Percentiles rank a stretch among this genome's conserved stretches.
Conservation (phyloP, 2,113 vertebrate genomes). For the Halcyon senegalensis region DNA sequence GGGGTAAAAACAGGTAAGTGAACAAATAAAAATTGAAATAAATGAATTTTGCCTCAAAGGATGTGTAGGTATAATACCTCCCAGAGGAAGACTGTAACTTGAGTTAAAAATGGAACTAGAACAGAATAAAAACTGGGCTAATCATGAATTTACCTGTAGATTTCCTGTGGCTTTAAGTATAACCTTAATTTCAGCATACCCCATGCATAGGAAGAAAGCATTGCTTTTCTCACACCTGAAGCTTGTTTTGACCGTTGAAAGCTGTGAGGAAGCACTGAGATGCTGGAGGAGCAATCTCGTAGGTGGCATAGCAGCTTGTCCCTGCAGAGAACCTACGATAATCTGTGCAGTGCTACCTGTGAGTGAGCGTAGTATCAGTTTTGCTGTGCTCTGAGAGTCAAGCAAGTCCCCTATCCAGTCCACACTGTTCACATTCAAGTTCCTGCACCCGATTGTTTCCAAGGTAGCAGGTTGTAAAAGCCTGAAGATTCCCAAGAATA, state of each 20-base stretch:
- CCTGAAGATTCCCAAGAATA: not conserved
- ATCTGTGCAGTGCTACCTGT: not conserved
- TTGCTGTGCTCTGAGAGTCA: not conserved
- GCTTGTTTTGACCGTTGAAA: not conserved
- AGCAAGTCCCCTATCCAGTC: not conserved
- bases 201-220: not conserved
- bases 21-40: not conserved
- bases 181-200: not conserved
- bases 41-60: not conserved
- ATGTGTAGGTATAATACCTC: not conserved
- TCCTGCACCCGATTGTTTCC: not conserved
- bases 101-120: not conserved
- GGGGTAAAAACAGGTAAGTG: not conserved
- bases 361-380: not conserved
- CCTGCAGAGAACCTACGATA: not conserved
- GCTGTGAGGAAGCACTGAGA: not conserved
- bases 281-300: not conserved
- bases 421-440: fast-evolving
- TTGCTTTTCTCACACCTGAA: not conserved
- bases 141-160: not conserved
- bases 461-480: not conserved
- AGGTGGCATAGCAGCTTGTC: fast-evolving
- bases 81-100: not conserved
- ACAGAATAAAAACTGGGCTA: not conserved
- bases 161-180: not conserved